phyloP scores from a whole-genome alignment of 2,113 vertebrate species.

The Mixornis gularis region DNA sequence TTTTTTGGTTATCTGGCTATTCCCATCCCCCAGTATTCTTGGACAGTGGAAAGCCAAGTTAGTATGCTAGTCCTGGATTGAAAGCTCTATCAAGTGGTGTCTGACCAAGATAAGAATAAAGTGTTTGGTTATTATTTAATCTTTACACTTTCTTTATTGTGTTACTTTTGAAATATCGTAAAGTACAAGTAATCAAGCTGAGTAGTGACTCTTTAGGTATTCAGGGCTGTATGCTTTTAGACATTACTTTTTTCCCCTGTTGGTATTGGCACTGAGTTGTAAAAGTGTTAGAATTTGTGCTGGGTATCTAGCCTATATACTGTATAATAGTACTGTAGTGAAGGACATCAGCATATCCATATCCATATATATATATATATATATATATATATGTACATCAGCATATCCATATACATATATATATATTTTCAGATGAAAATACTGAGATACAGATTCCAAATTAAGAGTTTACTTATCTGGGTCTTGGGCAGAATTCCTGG shows the following conservation, averaged over 20 bases:
- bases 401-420: background rate
- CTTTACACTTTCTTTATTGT: background rate
- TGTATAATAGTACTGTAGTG: background rate
- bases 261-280: background rate
- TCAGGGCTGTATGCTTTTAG: background rate
- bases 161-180: background rate
- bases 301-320: background rate
- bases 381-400: no score
- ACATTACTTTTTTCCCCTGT: background rate
- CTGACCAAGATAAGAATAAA: background rate
- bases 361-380: rapidly evolving
- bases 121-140: background rate
- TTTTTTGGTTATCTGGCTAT: background rate
- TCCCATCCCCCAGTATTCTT: background rate
- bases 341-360: background rate
- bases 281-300: background rate
- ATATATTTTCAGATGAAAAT: background rate
- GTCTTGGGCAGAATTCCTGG: background rate
- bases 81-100: background rate
- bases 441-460: background rate
- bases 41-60: background rate
- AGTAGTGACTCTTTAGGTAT: background rate
- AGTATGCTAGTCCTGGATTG: background rate
- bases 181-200: background rate
- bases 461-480: background rate